phyloP scores from a whole-genome alignment of 2,888 invertebrate species.

The Ommatoiulus sabulosus region DNA sequence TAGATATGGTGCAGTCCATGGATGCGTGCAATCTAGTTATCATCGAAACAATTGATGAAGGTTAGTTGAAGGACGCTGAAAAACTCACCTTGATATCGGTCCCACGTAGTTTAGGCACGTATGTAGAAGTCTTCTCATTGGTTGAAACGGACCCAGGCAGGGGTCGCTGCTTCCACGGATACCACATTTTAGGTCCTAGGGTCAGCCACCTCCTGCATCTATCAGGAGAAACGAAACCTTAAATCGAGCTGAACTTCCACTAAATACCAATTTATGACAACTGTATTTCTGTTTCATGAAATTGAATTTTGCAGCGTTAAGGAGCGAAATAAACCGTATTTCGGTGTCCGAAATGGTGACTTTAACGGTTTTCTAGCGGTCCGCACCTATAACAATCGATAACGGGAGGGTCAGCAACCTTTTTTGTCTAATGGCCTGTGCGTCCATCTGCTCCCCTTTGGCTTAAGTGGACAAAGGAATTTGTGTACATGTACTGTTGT shows the following conservation, averaged over 20 bases:
- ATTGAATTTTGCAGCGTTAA: neutral
- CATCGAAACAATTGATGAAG: no score
- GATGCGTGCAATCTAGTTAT: no score
- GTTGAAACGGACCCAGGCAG: neutral
- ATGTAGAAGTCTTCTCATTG: neutral
- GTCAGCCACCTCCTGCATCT: slow-evolving; percentile 15
- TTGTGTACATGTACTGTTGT: neutral
- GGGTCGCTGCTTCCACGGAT: neutral
- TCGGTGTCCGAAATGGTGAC: neutral
- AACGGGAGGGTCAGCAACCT: slow-evolving; percentile 38
- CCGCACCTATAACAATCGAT: neutral
- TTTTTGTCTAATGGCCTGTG: slow-evolving; percentile 31
- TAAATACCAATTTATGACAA: neutral
- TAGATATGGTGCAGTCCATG: no score
- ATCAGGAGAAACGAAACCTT: neutral
- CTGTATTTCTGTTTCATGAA: neutral
- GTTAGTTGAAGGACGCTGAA: neutral
- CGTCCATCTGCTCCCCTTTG: slow-evolving; percentile 15
- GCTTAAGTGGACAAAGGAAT: slow-evolving; percentile 17
- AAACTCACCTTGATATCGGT: neutral
- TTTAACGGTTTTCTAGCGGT: slow-evolving; percentile 40
- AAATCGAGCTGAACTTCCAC: neutral
- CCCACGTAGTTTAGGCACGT: neutral
- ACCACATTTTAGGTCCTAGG: neutral
- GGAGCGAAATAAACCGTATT: neutral